Evolutionary conservation across 2,888 invertebrate genomes (phyloP).

Genomic region (Penaeus monodon): DNA sequence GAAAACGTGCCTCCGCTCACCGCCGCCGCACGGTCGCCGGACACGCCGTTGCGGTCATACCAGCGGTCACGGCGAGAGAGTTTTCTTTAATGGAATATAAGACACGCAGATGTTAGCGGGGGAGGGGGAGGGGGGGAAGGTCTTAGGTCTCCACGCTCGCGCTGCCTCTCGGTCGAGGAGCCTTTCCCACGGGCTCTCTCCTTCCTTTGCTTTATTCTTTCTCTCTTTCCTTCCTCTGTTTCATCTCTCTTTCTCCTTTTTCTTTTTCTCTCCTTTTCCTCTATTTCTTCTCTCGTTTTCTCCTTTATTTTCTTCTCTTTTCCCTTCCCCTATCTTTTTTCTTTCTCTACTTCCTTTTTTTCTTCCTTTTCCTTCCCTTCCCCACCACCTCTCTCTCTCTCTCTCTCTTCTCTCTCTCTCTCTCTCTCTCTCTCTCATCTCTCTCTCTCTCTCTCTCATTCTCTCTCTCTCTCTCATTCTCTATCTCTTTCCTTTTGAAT

Average conservation of each 20-base stretch:
- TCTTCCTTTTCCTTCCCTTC: too few species aligned
- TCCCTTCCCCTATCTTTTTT: not conserved
- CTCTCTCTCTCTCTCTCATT: constrained; percentile 18
- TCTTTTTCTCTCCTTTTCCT: not conserved
- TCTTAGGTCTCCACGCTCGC: not conserved
- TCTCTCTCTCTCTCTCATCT: constrained; percentile 15
- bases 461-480: not conserved
- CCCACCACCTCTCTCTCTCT: not conserved
- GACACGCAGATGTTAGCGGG: constrained; percentile 6
- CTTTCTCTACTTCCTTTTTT: not conserved
- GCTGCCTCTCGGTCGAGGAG: not conserved
- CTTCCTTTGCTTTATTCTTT: not conserved
- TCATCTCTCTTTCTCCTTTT: too few species aligned
- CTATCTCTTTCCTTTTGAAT: too few species aligned
- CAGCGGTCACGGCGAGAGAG: too few species aligned
- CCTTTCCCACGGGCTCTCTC: not conserved
- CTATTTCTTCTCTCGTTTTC: not conserved
- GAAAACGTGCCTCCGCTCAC: too few species aligned
- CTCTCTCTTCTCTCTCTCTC: constrained; percentile 9
- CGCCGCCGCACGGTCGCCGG: too few species aligned
- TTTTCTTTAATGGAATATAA: too few species aligned
- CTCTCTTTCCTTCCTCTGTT: not conserved
- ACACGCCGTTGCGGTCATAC: too few species aligned
- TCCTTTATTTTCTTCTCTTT: not conserved
- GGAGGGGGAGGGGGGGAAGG: not conserved